A percentile compares a stretch with the other conserved stretches of the same genome.
phyloP scores from a whole-genome alignment of 2,888 invertebrate genomes.

The Drosophila parthenogenetica region DNA sequence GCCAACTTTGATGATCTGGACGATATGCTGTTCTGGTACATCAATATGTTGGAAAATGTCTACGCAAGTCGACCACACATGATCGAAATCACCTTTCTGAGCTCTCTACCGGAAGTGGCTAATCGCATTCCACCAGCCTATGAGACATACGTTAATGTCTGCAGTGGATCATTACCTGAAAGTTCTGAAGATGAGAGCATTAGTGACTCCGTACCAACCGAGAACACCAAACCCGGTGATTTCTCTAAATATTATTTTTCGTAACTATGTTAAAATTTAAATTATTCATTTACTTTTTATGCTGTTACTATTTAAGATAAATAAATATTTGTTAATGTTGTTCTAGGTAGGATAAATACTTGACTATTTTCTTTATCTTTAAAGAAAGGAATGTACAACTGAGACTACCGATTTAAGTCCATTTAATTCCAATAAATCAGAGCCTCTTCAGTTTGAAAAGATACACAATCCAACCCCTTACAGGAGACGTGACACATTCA shows the following conservation, averaged over 20 bases:
- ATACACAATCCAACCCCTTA: too few species aligned
- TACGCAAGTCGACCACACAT: conserved; percentile 71
- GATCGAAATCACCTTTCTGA: conserved; percentile 76
- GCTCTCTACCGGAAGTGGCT: conserved; percentile 40
- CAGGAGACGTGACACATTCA: too few species aligned
- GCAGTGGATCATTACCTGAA: not conserved
- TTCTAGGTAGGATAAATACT: too few species aligned
- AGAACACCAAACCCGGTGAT: not conserved
- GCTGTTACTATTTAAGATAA: too few species aligned
- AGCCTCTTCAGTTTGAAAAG: too few species aligned
- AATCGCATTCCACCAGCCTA: conserved; percentile 50
- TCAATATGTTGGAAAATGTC: conserved; percentile 67
- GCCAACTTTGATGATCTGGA: conserved; percentile 50
- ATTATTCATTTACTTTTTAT: too few species aligned
- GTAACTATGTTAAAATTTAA: not conserved
- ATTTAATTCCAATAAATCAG: too few species aligned
- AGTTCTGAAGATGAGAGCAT: not conserved
- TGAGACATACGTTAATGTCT: conserved; percentile 28
- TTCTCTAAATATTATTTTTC: not conserved
- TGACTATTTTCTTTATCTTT: too few species aligned
- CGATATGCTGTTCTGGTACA: conserved; percentile 70
- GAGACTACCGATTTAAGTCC: too few species aligned
- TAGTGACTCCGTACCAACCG: not conserved
- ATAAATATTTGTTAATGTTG: too few species aligned
- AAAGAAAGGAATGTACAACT: too few species aligned